phyloP scores from a whole-genome alignment of 2,888 invertebrate genomes.

The Lucinisca nassula region DNA sequence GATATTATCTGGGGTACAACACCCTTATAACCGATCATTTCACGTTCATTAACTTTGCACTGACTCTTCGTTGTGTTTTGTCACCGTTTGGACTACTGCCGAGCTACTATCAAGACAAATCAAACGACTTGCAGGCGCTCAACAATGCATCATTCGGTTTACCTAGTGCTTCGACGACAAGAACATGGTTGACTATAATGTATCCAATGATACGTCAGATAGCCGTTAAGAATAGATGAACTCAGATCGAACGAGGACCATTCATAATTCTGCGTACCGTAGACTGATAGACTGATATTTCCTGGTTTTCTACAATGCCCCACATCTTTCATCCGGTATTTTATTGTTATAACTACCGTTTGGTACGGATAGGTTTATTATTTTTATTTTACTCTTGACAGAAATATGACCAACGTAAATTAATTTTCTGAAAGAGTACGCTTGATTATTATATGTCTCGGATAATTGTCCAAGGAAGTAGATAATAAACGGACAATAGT shows the following conservation, averaged over 20 bases:
- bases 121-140: neutral
- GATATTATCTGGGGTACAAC: neutral
- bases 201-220: constrained; percentile 1
- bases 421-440: neutral
- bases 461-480: neutral
- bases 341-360: neutral
- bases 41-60: constrained; percentile 3
- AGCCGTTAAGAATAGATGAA: neutral
- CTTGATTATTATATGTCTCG: neutral
- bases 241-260: neutral
- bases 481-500: neutral
- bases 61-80: neutral
- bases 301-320: neutral
- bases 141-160: neutral
- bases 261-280: neutral
- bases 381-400: neutral
- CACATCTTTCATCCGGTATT: neutral
- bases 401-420: neutral
- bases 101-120: neutral
- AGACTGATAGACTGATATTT: neutral
- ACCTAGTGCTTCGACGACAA: neutral
- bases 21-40: neutral
- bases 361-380: neutral
- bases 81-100: neutral
- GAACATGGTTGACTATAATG: neutral